phyloP scores from a whole-genome alignment of 2,797 vertebrate species.

The Oreochromis mossambicus region DNA sequence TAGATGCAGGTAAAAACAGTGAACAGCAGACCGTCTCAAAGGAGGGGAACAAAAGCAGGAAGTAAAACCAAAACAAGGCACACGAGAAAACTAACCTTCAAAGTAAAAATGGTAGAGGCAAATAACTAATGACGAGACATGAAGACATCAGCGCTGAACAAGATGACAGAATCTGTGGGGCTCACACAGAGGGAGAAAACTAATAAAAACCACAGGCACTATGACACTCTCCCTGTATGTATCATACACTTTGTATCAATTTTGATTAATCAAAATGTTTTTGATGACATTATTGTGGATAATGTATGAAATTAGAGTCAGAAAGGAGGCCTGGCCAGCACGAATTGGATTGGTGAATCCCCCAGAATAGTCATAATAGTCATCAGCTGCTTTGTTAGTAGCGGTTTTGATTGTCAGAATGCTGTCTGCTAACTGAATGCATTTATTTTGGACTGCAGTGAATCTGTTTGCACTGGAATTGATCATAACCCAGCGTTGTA shows the following conservation, averaged over 20 bases:
- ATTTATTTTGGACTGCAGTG: background rate
- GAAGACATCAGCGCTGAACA: background rate
- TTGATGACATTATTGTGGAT: background rate
- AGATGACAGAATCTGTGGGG: background rate
- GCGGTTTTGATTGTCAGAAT: background rate
- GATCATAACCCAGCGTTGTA: background rate
- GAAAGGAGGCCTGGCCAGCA: background rate
- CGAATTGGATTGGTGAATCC: background rate
- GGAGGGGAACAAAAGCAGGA: background rate
- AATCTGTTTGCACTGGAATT: background rate
- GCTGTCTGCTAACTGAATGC: background rate
- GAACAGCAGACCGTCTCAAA: background rate
- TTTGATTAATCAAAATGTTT: background rate
- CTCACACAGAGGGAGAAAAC: background rate
- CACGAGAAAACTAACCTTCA: background rate
- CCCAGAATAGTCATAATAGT: background rate
- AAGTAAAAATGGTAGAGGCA: background rate
- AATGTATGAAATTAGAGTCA: background rate
- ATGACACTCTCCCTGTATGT: background rate
- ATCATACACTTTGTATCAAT: background rate
- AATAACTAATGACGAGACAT: background rate
- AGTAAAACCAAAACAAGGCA: background rate
- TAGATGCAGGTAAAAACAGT: background rate
- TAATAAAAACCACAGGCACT: background rate
- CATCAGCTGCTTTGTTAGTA: background rate